These are phyloP conservation scores for Anthrax anthrax DNA, from an alignment of 2,888 invertebrate species.

Conservation along the genomic window DNA sequence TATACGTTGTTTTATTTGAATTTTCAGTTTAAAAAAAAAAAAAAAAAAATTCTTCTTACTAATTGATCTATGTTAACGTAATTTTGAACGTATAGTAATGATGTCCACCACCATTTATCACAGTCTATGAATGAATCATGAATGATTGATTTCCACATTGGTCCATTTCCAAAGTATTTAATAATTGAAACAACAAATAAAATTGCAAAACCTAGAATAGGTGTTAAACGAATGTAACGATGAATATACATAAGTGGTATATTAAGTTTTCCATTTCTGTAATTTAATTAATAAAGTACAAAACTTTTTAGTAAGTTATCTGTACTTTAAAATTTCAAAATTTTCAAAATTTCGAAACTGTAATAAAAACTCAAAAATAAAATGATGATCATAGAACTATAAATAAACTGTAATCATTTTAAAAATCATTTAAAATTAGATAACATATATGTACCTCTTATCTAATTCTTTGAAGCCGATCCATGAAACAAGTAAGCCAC, in stretches of 20 bases:
- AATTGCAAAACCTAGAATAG: slow-evolving; percentile 38
- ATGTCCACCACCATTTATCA: slow-evolving; percentile 31
- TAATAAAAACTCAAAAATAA: too few relatives aligned
- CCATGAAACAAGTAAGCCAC: slow-evolving; percentile 39
- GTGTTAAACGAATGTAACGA: slow-evolving; percentile 38
- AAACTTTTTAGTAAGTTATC: too few relatives aligned
- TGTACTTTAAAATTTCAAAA: too few relatives aligned
- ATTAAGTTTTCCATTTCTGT: slow-evolving; percentile 28
- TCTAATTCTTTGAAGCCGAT: slow-evolving; percentile 20
- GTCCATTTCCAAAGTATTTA: slow-evolving; percentile 38
- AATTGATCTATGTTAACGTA: slow-evolving; percentile 21
- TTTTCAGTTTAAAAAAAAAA: too few relatives aligned
- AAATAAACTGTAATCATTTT: too few relatives aligned
- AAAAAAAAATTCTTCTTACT: too few relatives aligned
- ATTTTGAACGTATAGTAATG: slow-evolving; percentile 34
- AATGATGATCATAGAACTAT: too few relatives aligned
- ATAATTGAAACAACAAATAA: slow-evolving; percentile 37
- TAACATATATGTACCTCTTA: slow-evolving; percentile 4
- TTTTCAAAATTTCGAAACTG: too few relatives aligned
- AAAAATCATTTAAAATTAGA: too few relatives aligned
- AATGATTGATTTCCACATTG: slow-evolving; percentile 33
- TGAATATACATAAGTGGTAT: slow-evolving; percentile 32
- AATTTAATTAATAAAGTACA: too few relatives aligned
- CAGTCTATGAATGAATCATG: slow-evolving; percentile 17
- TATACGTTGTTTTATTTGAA: too few relatives aligned